Conservation (phyloP, 2,113 vertebrate genomes). For the Coregonus clupeaformis region DNA sequence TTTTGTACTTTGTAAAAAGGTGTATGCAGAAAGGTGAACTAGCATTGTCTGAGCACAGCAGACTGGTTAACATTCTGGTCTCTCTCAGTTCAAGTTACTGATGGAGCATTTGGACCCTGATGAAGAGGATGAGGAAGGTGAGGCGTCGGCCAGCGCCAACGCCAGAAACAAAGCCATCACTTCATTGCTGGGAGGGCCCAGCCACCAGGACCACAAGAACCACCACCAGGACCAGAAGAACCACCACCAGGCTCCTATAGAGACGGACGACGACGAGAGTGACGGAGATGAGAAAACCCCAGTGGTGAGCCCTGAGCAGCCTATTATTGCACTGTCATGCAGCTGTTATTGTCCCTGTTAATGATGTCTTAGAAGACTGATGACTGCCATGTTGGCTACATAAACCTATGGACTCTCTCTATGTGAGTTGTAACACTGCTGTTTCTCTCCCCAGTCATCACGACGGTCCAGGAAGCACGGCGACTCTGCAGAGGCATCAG, state of each 20-base stretch:
- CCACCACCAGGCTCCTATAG: slow-evolving; percentile 37
- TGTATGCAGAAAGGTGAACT: background rate
- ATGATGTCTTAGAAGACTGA: background rate
- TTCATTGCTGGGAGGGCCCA: slow-evolving; percentile 89
- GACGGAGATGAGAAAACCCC: slow-evolving; percentile 89
- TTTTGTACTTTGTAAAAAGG: background rate
- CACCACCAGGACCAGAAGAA: slow-evolving; percentile 1
- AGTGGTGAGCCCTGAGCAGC: slow-evolving; percentile 84
- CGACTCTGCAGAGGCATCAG: slow-evolving; percentile 86
- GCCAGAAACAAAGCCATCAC: slow-evolving; percentile 98
- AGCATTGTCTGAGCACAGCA: background rate
- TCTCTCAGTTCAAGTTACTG: slow-evolving; percentile 88
- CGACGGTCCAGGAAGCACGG: slow-evolving; percentile 91
- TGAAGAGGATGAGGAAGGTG: slow-evolving; percentile 97
- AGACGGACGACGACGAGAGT: slow-evolving; percentile 96
- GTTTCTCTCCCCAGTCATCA: slow-evolving; percentile 78
- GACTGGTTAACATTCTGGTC: background rate
- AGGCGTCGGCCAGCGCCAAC: slow-evolving; percentile 93
- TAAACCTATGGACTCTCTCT: background rate
- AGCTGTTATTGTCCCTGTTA: background rate
- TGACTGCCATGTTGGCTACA: background rate
- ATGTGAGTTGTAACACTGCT: background rate
- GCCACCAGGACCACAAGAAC: slow-evolving; percentile 81
- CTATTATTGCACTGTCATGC: background rate
- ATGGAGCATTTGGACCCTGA: slow-evolving; percentile 98